phyloP scores from a whole-genome alignment of 1,140 invertebrate species.

The Leptinotarsa defecta region DNA sequence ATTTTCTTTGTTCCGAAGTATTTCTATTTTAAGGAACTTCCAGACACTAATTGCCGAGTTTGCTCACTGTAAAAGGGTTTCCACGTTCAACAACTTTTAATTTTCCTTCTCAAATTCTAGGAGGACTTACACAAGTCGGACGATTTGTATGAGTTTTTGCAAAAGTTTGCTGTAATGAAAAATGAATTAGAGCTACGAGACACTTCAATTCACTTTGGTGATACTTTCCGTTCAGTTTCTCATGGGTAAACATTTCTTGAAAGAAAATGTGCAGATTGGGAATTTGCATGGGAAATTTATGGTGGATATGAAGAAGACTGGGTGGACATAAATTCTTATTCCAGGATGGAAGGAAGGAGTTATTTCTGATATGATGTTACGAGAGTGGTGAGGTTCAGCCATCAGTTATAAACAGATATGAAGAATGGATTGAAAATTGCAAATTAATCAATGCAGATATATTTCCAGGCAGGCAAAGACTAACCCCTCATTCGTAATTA shows the following conservation, averaged over 20 bases:
- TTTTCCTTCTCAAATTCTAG: not conserved
- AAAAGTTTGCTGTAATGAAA: not conserved
- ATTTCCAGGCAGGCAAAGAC: no score
- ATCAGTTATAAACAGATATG: no score
- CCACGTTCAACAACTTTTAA: not conserved
- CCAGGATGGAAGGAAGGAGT: not conserved
- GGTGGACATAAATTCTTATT: not conserved
- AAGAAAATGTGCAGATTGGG: not conserved
- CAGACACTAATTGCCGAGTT: not conserved
- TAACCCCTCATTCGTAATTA: no score
- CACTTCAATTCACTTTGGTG: not conserved
- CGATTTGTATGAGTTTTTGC: not conserved
- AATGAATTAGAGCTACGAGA: not conserved
- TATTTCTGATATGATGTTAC: no score
- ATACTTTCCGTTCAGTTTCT: not conserved
- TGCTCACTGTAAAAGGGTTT: not conserved
- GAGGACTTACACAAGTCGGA: not conserved
- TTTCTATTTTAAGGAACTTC: slow-evolving; percentile 3
- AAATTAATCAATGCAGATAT: no score
- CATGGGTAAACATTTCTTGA: not conserved
- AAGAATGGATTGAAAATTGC: no score
- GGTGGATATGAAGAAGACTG: not conserved
- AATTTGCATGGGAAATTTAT: not conserved
- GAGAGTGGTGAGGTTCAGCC: no score
- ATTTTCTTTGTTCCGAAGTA: not conserved